Conservation (phyloP, 2,797 vertebrate species). For the Chanos chanos region DNA sequence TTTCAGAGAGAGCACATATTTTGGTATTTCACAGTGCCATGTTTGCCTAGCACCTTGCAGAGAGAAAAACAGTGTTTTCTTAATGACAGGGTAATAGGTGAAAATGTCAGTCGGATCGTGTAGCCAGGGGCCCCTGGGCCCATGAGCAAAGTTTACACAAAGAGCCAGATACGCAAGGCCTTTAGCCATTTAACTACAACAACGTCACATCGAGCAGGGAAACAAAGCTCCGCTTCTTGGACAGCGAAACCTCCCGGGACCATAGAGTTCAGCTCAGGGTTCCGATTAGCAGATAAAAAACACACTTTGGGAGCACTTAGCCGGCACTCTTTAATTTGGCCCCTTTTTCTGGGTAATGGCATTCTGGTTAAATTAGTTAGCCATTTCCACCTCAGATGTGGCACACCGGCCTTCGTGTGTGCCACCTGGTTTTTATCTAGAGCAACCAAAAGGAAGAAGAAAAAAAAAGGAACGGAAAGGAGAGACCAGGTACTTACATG, state of each 20-base stretch:
- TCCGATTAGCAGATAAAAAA: constrained; percentile 64
- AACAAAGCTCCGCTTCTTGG: constrained; percentile 59
- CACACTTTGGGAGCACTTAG: constrained; percentile 45
- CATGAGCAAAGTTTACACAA: constrained; percentile 37
- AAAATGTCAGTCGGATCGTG: constrained; percentile 51
- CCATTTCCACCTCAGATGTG: too few species aligned
- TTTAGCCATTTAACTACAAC: too few species aligned
- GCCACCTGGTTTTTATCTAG: too few species aligned
- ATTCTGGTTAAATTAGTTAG: too few species aligned
- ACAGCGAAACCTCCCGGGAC: constrained; percentile 36
- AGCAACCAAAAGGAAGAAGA: too few species aligned
- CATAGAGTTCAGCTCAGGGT: constrained; percentile 50
- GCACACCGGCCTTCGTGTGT: too few species aligned
- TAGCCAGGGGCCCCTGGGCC: constrained; percentile 40
- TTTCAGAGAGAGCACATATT: constrained; percentile 51
- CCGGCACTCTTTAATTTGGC: constrained; percentile 41
- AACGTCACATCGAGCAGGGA: too few species aligned
- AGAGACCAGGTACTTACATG: too few species aligned
- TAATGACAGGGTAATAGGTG: constrained; percentile 58
- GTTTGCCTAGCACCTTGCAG: constrained; percentile 67
- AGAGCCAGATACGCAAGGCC: constrained; percentile 52
- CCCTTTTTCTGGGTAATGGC: constrained; percentile 31
- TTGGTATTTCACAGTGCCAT: constrained; percentile 54
- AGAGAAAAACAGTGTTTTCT: constrained; percentile 59
- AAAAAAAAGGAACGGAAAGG: too few species aligned